Evolutionary conservation across 2,797 vertebrate genomes (phyloP).

Genomic region (Neoniphon sammara): DNA sequence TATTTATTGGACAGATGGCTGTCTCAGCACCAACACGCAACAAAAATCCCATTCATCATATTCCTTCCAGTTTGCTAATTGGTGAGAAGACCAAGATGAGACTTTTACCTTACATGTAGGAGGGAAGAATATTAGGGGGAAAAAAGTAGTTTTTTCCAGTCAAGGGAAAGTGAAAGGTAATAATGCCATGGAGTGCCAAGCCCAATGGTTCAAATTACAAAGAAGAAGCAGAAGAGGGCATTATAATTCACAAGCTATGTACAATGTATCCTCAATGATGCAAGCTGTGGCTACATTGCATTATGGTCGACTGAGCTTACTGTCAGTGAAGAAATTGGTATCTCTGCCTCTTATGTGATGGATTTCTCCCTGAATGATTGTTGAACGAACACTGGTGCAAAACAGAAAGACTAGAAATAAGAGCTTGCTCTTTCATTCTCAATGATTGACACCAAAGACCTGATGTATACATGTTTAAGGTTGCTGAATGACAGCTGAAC

Average conservation of each 20-base stretch:
- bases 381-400: neutral
- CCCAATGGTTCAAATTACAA: conserved; percentile 64
- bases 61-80: conserved; percentile 47
- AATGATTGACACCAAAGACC: neutral
- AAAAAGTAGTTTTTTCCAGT: conserved; percentile 31
- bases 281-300: conserved; percentile 60
- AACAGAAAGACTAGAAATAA: neutral
- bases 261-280: conserved; percentile 57
- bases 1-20: conserved; percentile 38
- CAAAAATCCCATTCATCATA: conserved; percentile 42
- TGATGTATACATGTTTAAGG: conserved; percentile 15
- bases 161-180: conserved; percentile 51
- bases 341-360: conserved; percentile 14
- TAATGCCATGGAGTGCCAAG: conserved; percentile 47
- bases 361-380: conserved; percentile 20
- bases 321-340: conserved; percentile 36
- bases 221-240: neutral
- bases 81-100: conserved; percentile 35
- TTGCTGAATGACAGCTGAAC: neutral
- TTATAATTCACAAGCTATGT: conserved; percentile 71
- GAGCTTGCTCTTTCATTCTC: neutral
- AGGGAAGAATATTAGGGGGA: conserved; percentile 27
- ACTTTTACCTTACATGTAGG: conserved; percentile 39
- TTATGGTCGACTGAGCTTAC: conserved; percentile 34
- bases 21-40: conserved; percentile 35